Evolutionary conservation across 1,140 invertebrate genomes (phyloP).

Genomic region (Prorops nasuta): DNA sequence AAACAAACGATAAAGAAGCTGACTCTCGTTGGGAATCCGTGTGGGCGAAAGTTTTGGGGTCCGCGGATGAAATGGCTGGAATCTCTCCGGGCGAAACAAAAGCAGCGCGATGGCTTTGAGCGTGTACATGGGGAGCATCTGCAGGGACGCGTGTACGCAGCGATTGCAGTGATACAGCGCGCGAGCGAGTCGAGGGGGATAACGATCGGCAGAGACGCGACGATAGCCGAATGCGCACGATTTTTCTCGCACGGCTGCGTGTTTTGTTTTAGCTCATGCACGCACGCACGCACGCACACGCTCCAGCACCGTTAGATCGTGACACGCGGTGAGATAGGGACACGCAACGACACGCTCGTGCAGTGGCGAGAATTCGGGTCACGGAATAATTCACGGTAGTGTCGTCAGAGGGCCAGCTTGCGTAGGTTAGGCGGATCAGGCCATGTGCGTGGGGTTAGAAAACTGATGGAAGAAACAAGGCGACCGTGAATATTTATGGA

Average conservation of each 20-base stretch:
- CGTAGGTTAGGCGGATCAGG: neutral
- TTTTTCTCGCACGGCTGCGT: constrained; percentile 19
- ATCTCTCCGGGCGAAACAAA: too few species aligned
- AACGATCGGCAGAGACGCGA: neutral
- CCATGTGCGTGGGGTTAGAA: neutral
- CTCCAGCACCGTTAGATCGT: constrained; percentile 1
- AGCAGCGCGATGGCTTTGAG: too few species aligned
- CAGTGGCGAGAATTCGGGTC: constrained; percentile 35
- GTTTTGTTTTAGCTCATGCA: constrained; percentile 18
- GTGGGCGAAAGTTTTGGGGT: too few species aligned
- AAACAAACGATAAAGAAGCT: too few species aligned
- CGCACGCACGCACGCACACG: neutral
- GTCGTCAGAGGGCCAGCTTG: constrained; percentile 22
- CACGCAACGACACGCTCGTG: constrained; percentile 7
- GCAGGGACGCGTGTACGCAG: constrained; percentile 12
- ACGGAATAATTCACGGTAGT: constrained; percentile 41
- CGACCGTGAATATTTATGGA: too few species aligned
- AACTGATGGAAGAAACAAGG: constrained; percentile 25
- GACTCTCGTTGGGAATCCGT: too few species aligned
- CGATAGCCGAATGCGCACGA: constrained; percentile 7
- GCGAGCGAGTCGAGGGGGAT: neutral
- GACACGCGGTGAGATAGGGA: constrained; percentile 18
- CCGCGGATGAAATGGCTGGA: too few species aligned
- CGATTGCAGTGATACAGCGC: constrained; percentile 6
- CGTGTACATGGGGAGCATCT: too few species aligned